Evolutionary conservation across 2,797 vertebrate species (phyloP).

Genomic region (Pangasius krempfi): DNA sequence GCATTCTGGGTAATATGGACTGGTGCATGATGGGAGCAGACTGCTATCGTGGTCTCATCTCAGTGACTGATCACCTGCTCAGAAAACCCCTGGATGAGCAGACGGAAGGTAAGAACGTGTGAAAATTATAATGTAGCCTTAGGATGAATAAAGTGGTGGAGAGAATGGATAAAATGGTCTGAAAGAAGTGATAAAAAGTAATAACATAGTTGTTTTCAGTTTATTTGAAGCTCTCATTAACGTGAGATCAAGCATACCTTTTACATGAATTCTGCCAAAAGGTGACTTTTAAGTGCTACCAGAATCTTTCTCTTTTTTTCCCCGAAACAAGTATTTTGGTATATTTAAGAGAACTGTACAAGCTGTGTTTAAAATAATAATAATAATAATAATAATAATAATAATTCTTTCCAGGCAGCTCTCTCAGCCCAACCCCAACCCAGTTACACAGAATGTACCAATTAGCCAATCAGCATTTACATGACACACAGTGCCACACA

Average conservation of each 20-base stretch:
- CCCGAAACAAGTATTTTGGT: too few relatives aligned
- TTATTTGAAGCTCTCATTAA: not conserved
- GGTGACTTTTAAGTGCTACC: not conserved
- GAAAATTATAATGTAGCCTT: not conserved
- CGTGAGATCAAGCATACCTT: not conserved
- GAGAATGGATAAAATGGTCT: not conserved
- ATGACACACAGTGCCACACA: not conserved
- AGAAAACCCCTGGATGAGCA: constrained; percentile 85
- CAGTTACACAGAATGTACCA: not conserved
- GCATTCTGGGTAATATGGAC: constrained; percentile 87
- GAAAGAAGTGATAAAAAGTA: not conserved
- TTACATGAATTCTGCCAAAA: not conserved
- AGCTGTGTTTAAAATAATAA: not conserved
- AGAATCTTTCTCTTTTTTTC: not conserved
- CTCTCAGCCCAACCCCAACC: not conserved
- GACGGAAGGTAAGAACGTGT: constrained; percentile 79
- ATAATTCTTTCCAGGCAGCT: not conserved
- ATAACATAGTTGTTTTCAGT: not conserved
- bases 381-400: too few relatives aligned
- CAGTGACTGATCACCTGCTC: constrained; percentile 88
- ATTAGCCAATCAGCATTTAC: not conserved
- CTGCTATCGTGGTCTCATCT: constrained; percentile 82
- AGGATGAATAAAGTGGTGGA: too few relatives aligned
- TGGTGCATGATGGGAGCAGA: constrained; percentile 85
- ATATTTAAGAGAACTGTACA: too few relatives aligned